These are phyloP conservation scores for Yponomeuta cagnagella DNA, from an alignment of 2,888 invertebrate species.

Conservation along the genomic window DNA sequence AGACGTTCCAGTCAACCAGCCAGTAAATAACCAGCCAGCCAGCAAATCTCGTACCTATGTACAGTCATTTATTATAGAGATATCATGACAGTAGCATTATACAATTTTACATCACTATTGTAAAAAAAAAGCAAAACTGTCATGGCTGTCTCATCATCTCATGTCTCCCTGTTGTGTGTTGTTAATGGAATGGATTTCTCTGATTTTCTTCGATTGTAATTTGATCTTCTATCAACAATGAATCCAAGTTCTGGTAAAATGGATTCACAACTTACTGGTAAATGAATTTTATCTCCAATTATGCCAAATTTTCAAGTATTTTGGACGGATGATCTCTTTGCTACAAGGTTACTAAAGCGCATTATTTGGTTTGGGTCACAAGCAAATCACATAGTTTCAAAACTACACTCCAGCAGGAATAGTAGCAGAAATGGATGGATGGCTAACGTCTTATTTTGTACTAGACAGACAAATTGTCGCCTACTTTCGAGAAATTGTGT, in stretches of 20 bases:
- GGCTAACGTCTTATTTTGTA: no score
- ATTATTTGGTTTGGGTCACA: background rate
- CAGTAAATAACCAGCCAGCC: no score
- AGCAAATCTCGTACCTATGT: no score
- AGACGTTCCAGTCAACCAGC: no score
- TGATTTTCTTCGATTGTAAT: slow-evolving; percentile 12
- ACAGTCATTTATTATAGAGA: no score
- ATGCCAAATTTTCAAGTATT: background rate
- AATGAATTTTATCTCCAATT: slow-evolving; percentile 22
- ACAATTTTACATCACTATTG: background rate
- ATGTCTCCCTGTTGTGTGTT: background rate
- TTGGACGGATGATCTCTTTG: background rate
- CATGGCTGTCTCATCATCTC: background rate
- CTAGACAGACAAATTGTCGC: no score
- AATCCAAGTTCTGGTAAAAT: slow-evolving; percentile 37
- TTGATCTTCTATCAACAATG: slow-evolving; percentile 25
- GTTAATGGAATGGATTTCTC: background rate
- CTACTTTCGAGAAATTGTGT: background rate
- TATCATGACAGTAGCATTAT: no score
- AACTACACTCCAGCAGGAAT: no score
- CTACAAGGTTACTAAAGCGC: background rate
- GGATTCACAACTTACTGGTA: slow-evolving; percentile 56
- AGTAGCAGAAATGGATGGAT: no score
- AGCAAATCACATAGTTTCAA: no score
- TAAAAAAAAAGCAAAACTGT: background rate